Percentiles rank a stretch among this genome's conserved stretches.
Conservation (phyloP, 1,140 invertebrate species). For the Philaenus spumarius region DNA sequence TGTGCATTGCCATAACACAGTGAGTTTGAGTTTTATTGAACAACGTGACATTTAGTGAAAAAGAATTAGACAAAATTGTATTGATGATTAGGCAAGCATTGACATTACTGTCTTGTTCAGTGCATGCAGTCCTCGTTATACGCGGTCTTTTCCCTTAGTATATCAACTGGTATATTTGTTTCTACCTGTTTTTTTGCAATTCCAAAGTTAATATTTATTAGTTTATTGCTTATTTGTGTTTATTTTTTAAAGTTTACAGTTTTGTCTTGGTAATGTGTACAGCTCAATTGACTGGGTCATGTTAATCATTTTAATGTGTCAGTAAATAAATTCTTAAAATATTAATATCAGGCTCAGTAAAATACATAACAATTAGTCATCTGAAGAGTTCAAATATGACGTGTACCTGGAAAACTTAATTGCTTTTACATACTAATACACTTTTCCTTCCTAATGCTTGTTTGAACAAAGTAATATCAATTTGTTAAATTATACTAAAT, state of each 20-base stretch:
- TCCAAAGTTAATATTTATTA: slow-evolving; percentile 6
- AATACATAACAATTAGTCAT: neutral
- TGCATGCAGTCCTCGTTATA: no score
- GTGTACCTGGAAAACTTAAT: neutral
- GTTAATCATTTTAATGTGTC: no score
- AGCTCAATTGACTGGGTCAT: no score
- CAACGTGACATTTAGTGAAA: no score
- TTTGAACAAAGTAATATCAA: slow-evolving; percentile 21
- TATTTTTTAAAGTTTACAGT: neutral
- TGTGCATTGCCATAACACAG: no score
- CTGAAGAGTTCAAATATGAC: neutral
- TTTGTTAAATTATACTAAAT: slow-evolving; percentile 21
- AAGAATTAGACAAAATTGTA: no score
- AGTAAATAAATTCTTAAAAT: neutral
- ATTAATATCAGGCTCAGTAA: neutral
- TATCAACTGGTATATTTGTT: slow-evolving; percentile 29
- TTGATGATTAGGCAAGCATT: no score
- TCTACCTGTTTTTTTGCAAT: slow-evolving; percentile 36
- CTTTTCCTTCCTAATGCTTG: slow-evolving; percentile 17
- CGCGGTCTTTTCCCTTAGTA: slow-evolving; percentile 30
- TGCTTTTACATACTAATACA: neutral
- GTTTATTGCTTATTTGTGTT: neutral
- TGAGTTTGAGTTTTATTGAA: no score
- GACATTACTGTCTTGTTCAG: slow-evolving; percentile 33
- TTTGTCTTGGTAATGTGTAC: neutral